Conservation (phyloP, 1,140 invertebrate species). For the Lamellibrachia luymesi region DNA sequence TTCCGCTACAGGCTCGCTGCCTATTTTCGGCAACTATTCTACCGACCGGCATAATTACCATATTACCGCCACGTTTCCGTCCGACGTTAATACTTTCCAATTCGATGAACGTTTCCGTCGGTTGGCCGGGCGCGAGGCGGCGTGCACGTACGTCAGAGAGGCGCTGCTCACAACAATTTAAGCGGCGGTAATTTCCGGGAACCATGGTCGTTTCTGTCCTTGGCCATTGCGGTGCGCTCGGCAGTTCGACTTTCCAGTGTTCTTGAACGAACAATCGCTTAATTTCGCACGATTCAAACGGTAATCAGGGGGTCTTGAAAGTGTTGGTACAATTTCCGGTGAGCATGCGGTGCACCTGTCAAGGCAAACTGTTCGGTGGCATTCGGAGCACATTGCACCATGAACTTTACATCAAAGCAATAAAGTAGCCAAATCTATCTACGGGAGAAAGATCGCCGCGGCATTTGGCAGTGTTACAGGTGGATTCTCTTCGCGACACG, state of each 20-base stretch:
- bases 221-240: neutral
- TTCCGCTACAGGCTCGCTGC: neutral
- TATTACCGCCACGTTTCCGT: slow-evolving; percentile 3
- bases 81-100: neutral
- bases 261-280: neutral
- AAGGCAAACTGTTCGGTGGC: neutral
- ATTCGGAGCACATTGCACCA: neutral
- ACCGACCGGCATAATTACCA: neutral
- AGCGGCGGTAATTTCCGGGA: neutral
- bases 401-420: slow-evolving; percentile 5
- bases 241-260: neutral
- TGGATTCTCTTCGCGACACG: neutral
- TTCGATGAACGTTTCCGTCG: neutral
- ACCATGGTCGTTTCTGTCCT: neutral
- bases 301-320: neutral
- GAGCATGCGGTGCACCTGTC: neutral
- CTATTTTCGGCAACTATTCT: neutral
- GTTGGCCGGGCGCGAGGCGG: neutral
- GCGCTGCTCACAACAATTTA: neutral
- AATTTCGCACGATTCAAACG: neutral
- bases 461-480: neutral
- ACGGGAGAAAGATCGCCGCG: neutral
- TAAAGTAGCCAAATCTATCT: neutral
- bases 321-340: neutral
- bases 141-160: neutral